Evolutionary conservation across 2,888 invertebrate species (phyloP), one percentile per base, ranked within the genome.

Genomic region (Pristionchus exspectatus): DNA sequence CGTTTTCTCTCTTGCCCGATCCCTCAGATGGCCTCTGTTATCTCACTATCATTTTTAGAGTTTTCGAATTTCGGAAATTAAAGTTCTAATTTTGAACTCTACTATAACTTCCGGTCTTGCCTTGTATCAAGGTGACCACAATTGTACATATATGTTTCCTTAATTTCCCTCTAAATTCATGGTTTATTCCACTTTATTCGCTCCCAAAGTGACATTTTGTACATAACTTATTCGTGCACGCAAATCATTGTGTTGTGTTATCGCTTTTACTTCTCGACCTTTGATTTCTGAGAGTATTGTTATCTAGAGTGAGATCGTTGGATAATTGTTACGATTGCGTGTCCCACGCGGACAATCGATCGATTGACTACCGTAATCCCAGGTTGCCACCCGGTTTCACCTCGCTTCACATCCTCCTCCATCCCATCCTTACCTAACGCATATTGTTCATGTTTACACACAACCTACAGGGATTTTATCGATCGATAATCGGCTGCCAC

Each of bases 331-430:
- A 54, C 30, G 74, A 33, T 27, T 81, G n/a, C 54, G 50, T 0
- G 4, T 24, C 81, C 24, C 14, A 21, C 18, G 5, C 16, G 21
- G 38, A 77, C n/a, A 21, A 38, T 33, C 66, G 27, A 77, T 77
- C 30, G 77, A 77, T 77, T 81, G 24, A 81, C 50, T 77, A 77
- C 77, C 38, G 50, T 77, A 77, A 44, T 16, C 81, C 50, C 38
- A 74, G 30, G 72, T 18, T 18, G 33, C 72, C 30, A 16, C 69
- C 27, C 38, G 74, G 30, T 74, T 38, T 38, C 18, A 38, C 18
- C 38, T 74, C 38, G 16, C 38, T 54, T 54, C n/a, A 9, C 27
- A 10, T 33, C n/a, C 77, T 81, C 16, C 14, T 27, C n/a, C 14
- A 50, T n/a, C 50, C 50, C 81, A 54, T 81, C 44, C 18, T 81